A percentile compares a stretch with the other conserved stretches of the same genome.
Evolutionary conservation across 2,797 vertebrate genomes (phyloP).

Genomic region (Crenichthys baileyi): DNA sequence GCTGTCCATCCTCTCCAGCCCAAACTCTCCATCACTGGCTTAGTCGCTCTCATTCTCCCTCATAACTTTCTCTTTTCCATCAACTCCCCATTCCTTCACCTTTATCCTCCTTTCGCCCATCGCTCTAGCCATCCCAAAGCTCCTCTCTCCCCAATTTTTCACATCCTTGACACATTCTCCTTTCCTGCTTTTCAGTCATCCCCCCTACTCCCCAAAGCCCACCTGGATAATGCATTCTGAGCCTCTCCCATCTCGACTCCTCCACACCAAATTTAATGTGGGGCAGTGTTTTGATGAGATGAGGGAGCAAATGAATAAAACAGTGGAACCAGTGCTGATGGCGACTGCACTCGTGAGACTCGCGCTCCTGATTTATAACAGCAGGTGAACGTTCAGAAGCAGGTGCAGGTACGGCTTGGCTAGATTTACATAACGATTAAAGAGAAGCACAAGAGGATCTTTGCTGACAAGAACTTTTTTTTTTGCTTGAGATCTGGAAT

Average conservation of each 20-base stretch:
- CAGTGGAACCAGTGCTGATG: conserved; percentile 71
- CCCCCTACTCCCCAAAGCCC: conserved; percentile 43
- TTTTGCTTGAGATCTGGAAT: conserved; percentile 10
- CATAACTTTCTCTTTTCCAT: conserved; percentile 20
- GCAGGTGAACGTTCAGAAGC: conserved; percentile 65
- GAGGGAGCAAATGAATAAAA: conserved; percentile 75
- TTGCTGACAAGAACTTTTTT: conserved; percentile 12
- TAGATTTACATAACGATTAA: conserved; percentile 45
- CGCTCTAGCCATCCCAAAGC: conserved; percentile 20
- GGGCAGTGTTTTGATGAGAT: conserved; percentile 67
- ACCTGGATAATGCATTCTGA: conserved; percentile 57
- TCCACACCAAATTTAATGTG: conserved; percentile 60
- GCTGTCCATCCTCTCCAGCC: conserved; percentile 17
- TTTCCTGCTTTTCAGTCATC: conserved; percentile 39
- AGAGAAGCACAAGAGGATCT: conserved; percentile 9
- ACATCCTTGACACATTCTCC: conserved; percentile 49
- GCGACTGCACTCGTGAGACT: conserved; percentile 67
- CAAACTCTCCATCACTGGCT: conserved; percentile 38
- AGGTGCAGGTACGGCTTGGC: conserved; percentile 47
- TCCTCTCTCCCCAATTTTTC: conserved; percentile 33
- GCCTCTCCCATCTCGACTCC: conserved; percentile 43
- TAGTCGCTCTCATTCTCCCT: conserved; percentile 38
- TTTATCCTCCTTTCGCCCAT: conserved; percentile 10
- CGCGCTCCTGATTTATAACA: conserved; percentile 70
- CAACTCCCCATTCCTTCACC: conserved; percentile 11